A percentile compares a stretch with the other conserved stretches of the same genome.
phyloP scores from a whole-genome alignment of 2,888 invertebrate species.

The Alloscopus bannaensis region DNA sequence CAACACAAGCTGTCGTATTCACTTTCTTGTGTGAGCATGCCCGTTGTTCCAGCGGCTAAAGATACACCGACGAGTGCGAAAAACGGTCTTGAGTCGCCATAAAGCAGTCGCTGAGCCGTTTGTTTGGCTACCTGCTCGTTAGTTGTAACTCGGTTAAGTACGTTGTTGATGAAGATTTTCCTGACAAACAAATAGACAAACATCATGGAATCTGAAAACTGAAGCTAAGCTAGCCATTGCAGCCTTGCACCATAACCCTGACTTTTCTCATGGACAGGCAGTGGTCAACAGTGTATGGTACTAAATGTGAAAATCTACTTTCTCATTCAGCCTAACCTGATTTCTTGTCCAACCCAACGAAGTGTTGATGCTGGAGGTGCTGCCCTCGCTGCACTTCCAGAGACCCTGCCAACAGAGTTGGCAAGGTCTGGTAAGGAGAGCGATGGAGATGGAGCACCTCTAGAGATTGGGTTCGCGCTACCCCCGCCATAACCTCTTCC shows the following conservation, averaged over 20 bases:
- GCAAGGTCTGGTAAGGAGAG: conserved; percentile 53
- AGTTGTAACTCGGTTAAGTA: conserved; percentile 83
- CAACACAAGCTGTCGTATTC: conserved; percentile 86
- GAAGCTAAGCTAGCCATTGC: background rate
- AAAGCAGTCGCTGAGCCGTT: conserved; percentile 81
- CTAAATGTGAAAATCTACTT: conserved; percentile 31
- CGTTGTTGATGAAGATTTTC: conserved; percentile 81
- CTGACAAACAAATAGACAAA: conserved; percentile 38
- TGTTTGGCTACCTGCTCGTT: conserved; percentile 80
- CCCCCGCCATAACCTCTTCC: conserved; percentile 49
- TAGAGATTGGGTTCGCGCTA: conserved; percentile 25
- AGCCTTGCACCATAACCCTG: too few species aligned
- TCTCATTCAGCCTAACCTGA: conserved; percentile 39
- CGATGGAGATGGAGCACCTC: conserved; percentile 54
- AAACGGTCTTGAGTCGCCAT: conserved; percentile 84
- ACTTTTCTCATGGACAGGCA: background rate
- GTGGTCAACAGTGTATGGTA: background rate
- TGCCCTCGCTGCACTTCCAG: conserved; percentile 34
- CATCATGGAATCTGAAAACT: background rate
- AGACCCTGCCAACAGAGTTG: conserved; percentile 31
- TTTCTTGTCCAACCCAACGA: conserved; percentile 69
- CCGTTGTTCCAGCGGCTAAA: conserved; percentile 80
- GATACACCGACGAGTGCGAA: conserved; percentile 86
- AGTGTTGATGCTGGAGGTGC: conserved; percentile 45
- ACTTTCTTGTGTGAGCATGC: conserved; percentile 85